Percentiles rank a stretch among this genome's conserved stretches.
Conservation (phyloP, 1,140 invertebrate species). For the Zaprionus ornatus region DNA sequence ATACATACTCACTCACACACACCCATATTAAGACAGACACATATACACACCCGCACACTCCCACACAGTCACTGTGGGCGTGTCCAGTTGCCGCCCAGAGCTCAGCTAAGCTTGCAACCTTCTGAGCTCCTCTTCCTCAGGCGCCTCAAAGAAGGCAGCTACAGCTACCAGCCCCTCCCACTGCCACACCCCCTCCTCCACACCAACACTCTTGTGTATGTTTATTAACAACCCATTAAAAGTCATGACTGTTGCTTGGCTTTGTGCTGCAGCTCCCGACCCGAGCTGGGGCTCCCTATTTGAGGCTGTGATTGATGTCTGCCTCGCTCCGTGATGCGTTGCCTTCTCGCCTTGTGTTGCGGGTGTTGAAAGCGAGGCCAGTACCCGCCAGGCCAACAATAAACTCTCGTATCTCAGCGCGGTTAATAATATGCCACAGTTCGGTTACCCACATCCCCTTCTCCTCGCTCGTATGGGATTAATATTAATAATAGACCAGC, state of each 20-base stretch:
- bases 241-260: conserved; percentile 65
- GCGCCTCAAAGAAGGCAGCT: no score
- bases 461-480: neutral
- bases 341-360: conserved; percentile 36
- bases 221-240: conserved; percentile 78
- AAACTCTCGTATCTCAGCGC: neutral
- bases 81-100: conserved; percentile 11
- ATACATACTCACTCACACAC: no score
- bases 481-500: conserved; percentile 53
- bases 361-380: conserved; percentile 69
- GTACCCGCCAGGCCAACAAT: conserved; percentile 21
- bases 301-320: conserved; percentile 73
- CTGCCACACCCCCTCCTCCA: neutral
- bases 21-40: no score
- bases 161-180: neutral
- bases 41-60: neutral
- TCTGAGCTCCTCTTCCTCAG: neutral
- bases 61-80: conserved; percentile 4
- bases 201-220: neutral
- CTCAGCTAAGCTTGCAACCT: neutral
- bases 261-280: conserved; percentile 42
- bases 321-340: conserved; percentile 26
- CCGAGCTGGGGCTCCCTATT: conserved; percentile 55
- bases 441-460: neutral
- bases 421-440: conserved; percentile 63